phyloP scores from a whole-genome alignment of 2,797 vertebrate species.

The Sebastes oblongus region DNA sequence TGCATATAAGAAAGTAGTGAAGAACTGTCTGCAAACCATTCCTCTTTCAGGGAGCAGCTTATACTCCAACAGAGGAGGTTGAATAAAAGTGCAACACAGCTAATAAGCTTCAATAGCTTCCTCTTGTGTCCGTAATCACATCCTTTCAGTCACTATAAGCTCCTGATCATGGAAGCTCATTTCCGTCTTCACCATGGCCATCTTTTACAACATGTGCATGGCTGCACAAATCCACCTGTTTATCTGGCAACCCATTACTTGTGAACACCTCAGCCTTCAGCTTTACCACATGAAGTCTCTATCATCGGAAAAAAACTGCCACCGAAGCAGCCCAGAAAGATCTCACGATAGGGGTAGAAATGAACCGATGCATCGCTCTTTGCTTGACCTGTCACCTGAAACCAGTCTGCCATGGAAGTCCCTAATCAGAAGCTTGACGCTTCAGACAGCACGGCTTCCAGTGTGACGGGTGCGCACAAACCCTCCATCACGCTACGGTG shows the following conservation, averaged over 20 bases:
- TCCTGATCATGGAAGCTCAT: neutral
- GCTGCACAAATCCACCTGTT: slow-evolving; percentile 2
- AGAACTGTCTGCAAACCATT: neutral
- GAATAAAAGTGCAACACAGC: neutral
- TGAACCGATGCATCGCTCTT: neutral
- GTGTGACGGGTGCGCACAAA: neutral
- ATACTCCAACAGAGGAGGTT: neutral
- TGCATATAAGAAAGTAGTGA: neutral
- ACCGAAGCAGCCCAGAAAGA: neutral
- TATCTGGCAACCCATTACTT: neutral
- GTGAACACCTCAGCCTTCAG: slow-evolving; percentile 3
- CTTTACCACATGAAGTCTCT: neutral
- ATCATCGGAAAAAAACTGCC: neutral
- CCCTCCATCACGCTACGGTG: neutral
- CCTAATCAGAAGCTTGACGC: neutral
- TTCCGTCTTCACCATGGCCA: neutral
- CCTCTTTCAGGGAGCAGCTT: neutral
- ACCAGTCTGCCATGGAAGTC: neutral
- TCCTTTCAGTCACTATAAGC: neutral
- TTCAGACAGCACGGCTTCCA: neutral
- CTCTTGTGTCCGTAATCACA: neutral
- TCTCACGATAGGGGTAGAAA: neutral
- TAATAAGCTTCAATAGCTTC: neutral
- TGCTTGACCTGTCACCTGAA: slow-evolving; percentile 5
- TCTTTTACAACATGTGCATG: neutral